Conservation (phyloP, 2,113 vertebrate species). For the Rostratula benghalensis region DNA sequence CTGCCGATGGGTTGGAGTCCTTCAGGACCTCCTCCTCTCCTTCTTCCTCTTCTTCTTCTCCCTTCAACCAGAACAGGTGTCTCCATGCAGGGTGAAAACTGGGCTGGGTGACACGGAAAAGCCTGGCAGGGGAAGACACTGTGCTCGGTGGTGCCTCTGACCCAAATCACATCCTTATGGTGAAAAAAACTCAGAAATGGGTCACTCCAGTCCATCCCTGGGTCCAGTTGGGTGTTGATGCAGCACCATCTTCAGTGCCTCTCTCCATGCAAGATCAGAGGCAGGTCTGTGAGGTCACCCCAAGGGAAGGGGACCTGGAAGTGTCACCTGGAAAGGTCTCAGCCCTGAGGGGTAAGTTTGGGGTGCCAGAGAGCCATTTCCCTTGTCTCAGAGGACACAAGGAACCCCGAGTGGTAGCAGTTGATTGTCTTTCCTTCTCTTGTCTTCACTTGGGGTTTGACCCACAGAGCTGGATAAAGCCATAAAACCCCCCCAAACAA, state of each 20-base stretch:
- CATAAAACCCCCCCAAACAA: background rate
- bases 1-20: background rate
- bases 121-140: background rate
- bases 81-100: background rate
- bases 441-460: conserved; percentile 50
- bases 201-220: background rate
- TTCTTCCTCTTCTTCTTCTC: background rate
- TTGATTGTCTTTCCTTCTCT: conserved; percentile 75
- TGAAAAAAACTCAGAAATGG: background rate
- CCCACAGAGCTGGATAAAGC: background rate
- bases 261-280: background rate
- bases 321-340: background rate
- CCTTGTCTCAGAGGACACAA: conserved; percentile 2
- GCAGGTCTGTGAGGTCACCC: background rate
- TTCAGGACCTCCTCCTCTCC: background rate
- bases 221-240: fast-evolving
- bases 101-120: background rate
- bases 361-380: background rate
- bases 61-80: no score
- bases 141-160: background rate
- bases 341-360: background rate
- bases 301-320: background rate
- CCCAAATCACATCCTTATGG: background rate
- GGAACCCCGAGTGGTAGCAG: background rate
- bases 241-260: background rate